A percentile compares a stretch with the other conserved stretches of the same genome.
These are phyloP conservation scores for Lysandra bellargus DNA, from an alignment of 2,888 invertebrate genomes.

Conservation along the genomic window DNA sequence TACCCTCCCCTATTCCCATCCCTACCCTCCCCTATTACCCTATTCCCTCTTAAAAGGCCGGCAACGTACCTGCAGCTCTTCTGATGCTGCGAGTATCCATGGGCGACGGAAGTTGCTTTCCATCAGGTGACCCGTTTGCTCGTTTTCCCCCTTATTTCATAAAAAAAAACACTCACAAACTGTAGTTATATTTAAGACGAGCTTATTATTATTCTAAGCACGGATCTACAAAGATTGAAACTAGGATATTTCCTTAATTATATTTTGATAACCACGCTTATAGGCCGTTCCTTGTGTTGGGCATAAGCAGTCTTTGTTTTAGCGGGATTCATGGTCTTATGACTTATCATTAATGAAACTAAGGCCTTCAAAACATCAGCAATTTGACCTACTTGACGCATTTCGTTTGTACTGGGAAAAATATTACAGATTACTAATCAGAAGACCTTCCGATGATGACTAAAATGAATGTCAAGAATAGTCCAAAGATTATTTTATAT, in stretches of 20 bases:
- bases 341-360: constrained; percentile 3
- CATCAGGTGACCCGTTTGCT: too few species aligned
- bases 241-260: neutral
- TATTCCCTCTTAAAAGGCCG: too few species aligned
- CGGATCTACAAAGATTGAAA: neutral
- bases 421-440: neutral
- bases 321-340: neutral
- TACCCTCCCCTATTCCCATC: too few species aligned
- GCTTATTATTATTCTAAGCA: neutral
- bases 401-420: neutral
- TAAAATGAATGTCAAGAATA: too few species aligned
- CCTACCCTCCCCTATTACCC: too few species aligned
- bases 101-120: too few species aligned
- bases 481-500: too few species aligned
- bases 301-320: constrained; percentile 1
- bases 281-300: neutral
- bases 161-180: neutral
- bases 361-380: neutral
- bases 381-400: constrained; percentile 6
- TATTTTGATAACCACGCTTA: neutral
- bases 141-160: too few species aligned
- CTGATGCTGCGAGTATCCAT: too few species aligned
- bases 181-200: neutral
- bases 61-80: too few species aligned
- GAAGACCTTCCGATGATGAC: neutral